A percentile compares a stretch with the other conserved stretches of the same genome.
Conservation (phyloP, 2,888 invertebrate genomes). For the Xanthorhoe designata region DNA sequence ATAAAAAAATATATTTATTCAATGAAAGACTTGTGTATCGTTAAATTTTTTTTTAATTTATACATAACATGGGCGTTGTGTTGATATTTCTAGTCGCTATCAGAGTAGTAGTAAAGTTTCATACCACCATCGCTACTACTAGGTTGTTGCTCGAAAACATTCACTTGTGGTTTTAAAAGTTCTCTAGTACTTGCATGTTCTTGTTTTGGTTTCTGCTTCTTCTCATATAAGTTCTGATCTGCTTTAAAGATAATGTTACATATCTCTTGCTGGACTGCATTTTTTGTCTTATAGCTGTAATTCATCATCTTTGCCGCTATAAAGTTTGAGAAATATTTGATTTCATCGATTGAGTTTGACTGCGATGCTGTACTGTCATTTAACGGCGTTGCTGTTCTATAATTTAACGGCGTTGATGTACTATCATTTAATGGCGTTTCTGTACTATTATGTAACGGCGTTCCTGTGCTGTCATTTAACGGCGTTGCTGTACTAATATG, state of each 20-base stretch:
- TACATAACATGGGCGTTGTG: too few species aligned
- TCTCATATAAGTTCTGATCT: constrained; percentile 54
- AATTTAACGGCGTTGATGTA: neutral
- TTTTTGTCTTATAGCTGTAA: constrained; percentile 54
- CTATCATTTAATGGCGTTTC: too few species aligned
- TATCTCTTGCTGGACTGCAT: constrained; percentile 59
- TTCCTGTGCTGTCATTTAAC: neutral
- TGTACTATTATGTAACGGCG: too few species aligned
- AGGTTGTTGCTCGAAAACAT: constrained; percentile 5
- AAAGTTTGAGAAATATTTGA: constrained; percentile 56
- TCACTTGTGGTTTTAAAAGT: constrained; percentile 26
- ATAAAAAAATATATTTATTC: constrained; percentile 15
- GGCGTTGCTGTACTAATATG: too few species aligned
- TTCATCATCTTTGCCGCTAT: constrained; percentile 62
- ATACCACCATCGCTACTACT: constrained; percentile 11
- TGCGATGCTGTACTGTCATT: constrained; percentile 4
- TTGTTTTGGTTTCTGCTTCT: constrained; percentile 35
- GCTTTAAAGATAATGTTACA: constrained; percentile 63
- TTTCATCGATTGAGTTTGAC: constrained; percentile 50
- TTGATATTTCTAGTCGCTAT: constrained; percentile 1
- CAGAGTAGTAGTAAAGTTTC: constrained; percentile 21
- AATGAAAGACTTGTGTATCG: constrained; percentile 9
- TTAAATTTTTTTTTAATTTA: constrained; percentile 9
- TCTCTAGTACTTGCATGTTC: constrained; percentile 44
- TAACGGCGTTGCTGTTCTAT: neutral